A percentile compares a stretch with the other conserved stretches of the same genome.
These are phyloP conservation scores for Poeciliopsis gracilis DNA, from an alignment of 2,797 vertebrate species.

Conservation along the genomic window DNA sequence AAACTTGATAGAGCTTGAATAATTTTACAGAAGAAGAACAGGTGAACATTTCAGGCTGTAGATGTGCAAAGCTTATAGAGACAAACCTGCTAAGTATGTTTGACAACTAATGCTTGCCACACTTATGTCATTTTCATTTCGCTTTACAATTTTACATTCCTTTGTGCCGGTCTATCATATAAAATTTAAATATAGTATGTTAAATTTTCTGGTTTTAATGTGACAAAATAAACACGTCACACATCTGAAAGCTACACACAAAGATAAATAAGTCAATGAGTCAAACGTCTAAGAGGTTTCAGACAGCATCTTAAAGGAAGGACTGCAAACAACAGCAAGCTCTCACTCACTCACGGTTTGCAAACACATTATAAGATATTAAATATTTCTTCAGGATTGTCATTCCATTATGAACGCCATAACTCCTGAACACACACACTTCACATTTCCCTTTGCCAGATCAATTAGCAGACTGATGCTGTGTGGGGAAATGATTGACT, in stretches of 20 bases:
- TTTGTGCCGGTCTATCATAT: background rate
- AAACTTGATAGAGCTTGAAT: background rate
- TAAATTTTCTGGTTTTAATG: background rate
- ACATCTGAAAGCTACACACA: background rate
- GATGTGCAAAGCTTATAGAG: background rate
- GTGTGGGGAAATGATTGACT: constrained; percentile 55
- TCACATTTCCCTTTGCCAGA: constrained; percentile 49
- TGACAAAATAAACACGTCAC: background rate
- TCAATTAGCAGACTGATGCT: constrained; percentile 78
- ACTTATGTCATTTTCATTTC: background rate
- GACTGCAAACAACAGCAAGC: constrained; percentile 30
- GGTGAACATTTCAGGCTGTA: background rate
- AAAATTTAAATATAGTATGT: background rate
- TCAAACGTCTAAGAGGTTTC: background rate
- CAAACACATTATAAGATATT: constrained; percentile 56
- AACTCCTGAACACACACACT: constrained; percentile 1
- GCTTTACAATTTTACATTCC: background rate
- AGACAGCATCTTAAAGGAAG: background rate
- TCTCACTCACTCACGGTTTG: constrained; percentile 31
- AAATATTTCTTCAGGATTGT: constrained; percentile 46
- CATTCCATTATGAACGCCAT: constrained; percentile 19
- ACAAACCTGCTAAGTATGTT: background rate
- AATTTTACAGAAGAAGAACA: background rate
- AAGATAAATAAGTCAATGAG: background rate
- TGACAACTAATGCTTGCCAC: background rate